phyloP scores from a whole-genome alignment of 1,140 invertebrate genomes.

The Oedothorax gibbosus region DNA sequence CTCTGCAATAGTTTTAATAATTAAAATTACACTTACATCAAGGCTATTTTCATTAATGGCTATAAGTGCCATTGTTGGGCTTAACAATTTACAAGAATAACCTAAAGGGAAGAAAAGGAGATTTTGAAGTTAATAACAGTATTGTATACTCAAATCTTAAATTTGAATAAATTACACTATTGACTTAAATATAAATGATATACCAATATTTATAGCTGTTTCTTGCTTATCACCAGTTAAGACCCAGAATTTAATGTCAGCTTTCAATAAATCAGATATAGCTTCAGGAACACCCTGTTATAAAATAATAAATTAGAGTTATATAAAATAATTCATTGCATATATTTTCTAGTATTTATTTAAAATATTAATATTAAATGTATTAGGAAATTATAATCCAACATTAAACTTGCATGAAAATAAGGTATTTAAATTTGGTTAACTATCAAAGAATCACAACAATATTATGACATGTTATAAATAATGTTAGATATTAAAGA shows the following conservation, averaged over 20 bases:
- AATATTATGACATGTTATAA: too few species aligned
- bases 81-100: slow-evolving; percentile 91
- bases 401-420: neutral
- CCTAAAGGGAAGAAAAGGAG: slow-evolving; percentile 68
- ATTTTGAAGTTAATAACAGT: neutral
- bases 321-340: neutral
- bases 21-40: slow-evolving; percentile 77
- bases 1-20: too few species aligned
- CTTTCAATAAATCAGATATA: slow-evolving; percentile 87
- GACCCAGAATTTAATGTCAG: slow-evolving; percentile 94
- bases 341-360: neutral
- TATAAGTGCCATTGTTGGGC: slow-evolving; percentile 86
- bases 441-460: too few species aligned
- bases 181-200: neutral
- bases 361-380: neutral
- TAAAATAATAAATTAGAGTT: neutral
- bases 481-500: too few species aligned
- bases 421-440: too few species aligned
- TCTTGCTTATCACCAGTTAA: slow-evolving; percentile 99
- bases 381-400: neutral
- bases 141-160: neutral
- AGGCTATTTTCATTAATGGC: slow-evolving; percentile 93
- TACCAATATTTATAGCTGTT: slow-evolving; percentile 97
- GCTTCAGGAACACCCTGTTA: slow-evolving; percentile 84
- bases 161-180: neutral